These are phyloP conservation scores for Salminus brasiliensis DNA, from an alignment of 2,113 vertebrate species.

Conservation along the genomic window DNA sequence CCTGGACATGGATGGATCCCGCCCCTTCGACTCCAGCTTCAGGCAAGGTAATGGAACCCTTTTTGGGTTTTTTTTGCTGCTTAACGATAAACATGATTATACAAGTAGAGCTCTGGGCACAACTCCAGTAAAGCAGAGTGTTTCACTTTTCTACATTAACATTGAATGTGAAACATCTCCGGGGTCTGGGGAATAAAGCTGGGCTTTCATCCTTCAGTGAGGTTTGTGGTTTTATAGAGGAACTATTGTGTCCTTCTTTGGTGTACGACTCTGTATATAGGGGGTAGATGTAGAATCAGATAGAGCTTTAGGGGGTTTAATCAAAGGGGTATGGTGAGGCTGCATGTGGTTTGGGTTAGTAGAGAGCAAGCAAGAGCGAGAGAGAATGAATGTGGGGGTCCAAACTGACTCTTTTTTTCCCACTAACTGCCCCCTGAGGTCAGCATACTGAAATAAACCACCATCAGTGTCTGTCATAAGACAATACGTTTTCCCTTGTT, in stretches of 20 bases:
- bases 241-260: slow-evolving; percentile 33
- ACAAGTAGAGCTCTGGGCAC: slow-evolving; percentile 4
- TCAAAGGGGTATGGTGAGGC: slow-evolving; percentile 20
- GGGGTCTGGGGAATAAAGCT: slow-evolving; percentile 61
- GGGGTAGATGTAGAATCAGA: slow-evolving; percentile 51
- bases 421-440: background rate
- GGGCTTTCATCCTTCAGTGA: slow-evolving; percentile 49
- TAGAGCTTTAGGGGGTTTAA: slow-evolving; percentile 18
- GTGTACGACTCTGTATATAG: slow-evolving; percentile 27
- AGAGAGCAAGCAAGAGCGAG: slow-evolving; percentile 14
- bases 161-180: slow-evolving; percentile 60
- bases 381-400: slow-evolving; percentile 33
- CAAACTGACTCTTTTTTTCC: slow-evolving; percentile 18
- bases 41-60: slow-evolving; percentile 80
- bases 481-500: slow-evolving; percentile 8
- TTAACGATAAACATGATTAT: slow-evolving; percentile 29
- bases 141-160: slow-evolving; percentile 53
- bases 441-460: slow-evolving; percentile 22
- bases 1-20: slow-evolving; percentile 70
- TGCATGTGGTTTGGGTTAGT: slow-evolving; percentile 51
- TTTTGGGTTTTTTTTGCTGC: background rate
- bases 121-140: slow-evolving; percentile 21
- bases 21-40: slow-evolving; percentile 87
- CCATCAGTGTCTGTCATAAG: slow-evolving; percentile 9
- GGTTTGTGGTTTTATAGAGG: slow-evolving; percentile 41